A percentile compares a stretch with the other conserved stretches of the same genome.
phyloP scores from a whole-genome alignment of 2,888 invertebrate species.

The Mesorhabditis belari region DNA sequence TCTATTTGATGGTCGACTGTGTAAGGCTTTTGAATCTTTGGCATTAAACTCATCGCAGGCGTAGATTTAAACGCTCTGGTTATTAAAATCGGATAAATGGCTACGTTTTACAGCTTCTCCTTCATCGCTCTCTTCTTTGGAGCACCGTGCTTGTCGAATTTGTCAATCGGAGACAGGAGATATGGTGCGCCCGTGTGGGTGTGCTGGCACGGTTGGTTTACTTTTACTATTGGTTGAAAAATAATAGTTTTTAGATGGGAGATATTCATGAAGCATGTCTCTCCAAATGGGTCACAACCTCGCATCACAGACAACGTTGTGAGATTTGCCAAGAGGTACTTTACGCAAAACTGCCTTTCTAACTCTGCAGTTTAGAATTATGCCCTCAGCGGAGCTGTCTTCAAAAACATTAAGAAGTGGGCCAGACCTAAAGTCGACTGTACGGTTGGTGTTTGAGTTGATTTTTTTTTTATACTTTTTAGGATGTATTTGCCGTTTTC shows the following conservation, averaged over 20 bases:
- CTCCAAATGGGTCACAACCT: slow-evolving; percentile 36
- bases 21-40: no score
- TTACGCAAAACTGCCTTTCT: not conserved
- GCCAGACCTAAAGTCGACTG: slow-evolving; percentile 17
- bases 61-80: no score
- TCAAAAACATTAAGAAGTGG: slow-evolving; percentile 32
- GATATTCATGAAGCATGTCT: slow-evolving; percentile 40
- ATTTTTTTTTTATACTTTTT: not conserved
- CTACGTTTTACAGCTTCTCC: no score
- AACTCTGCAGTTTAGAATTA: slow-evolving; percentile 11
- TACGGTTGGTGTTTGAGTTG: slow-evolving; percentile 3
- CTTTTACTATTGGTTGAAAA: not conserved
- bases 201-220: slow-evolving; percentile 37
- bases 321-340: slow-evolving; percentile 34
- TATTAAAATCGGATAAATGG: no score
- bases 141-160: slow-evolving; percentile 35
- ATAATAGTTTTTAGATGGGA: slow-evolving; percentile 23
- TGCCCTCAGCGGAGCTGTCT: slow-evolving; percentile 22
- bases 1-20: no score
- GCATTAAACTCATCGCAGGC: no score
- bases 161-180: slow-evolving; percentile 42
- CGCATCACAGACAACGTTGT: slow-evolving; percentile 28
- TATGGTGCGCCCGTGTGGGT: slow-evolving; percentile 43
- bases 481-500: slow-evolving; percentile 11
- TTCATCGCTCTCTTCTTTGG: slow-evolving; percentile 11